A percentile compares a stretch with the other conserved stretches of the same genome.
These are phyloP conservation scores for Galago senegalensis DNA, from an alignment of 2,797 vertebrate genomes.

Conservation along the genomic window DNA sequence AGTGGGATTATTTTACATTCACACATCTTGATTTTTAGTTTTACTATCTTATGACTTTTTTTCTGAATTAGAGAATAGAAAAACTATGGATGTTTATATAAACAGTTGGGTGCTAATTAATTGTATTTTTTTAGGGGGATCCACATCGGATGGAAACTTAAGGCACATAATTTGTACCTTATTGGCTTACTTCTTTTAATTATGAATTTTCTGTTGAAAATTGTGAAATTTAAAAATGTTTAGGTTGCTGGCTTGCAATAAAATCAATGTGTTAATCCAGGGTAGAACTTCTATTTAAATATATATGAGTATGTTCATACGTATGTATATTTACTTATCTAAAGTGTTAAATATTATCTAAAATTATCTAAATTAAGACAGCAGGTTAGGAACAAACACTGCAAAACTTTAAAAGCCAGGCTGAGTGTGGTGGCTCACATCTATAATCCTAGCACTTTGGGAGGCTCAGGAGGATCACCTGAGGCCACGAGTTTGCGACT, in stretches of 20 bases:
- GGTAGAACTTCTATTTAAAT: background rate
- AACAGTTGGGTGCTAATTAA: slow-evolving; percentile 1
- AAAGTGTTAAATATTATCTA: background rate
- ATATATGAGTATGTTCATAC: background rate
- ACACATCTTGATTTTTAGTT: slow-evolving; percentile 20
- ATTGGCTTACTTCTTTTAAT: slow-evolving; percentile 18
- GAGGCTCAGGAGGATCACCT: background rate
- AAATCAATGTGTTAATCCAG: background rate
- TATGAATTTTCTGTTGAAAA: background rate
- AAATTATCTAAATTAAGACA: background rate
- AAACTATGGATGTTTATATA: background rate
- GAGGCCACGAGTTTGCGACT: background rate
- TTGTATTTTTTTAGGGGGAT: background rate
- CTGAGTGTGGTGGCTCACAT: background rate
- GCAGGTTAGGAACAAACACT: background rate
- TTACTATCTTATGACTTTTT: slow-evolving; percentile 2
- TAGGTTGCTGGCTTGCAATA: background rate
- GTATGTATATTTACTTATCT: background rate
- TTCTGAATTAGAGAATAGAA: slow-evolving; percentile 7
- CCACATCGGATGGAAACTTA: background rate
- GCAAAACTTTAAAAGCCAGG: background rate
- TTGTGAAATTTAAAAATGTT: background rate
- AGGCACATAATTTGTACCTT: background rate
- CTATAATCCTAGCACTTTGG: background rate
- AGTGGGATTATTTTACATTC: background rate